phyloP scores from a whole-genome alignment of 2,888 invertebrate species.

The Oxyteleia sp. region DNA sequence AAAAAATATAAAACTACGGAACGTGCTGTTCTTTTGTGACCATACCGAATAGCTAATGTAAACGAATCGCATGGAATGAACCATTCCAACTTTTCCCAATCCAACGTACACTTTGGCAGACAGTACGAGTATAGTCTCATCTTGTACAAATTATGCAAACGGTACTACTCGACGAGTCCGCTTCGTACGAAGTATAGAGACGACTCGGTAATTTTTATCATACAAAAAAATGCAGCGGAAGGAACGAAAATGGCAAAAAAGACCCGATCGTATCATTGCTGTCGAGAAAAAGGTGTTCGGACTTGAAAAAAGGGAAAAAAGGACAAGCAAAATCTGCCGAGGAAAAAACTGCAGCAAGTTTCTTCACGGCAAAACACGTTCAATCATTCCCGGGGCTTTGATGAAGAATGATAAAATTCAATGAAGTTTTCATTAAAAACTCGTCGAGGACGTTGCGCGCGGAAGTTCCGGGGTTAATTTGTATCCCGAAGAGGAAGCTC shows the following conservation, averaged over 20 bases:
- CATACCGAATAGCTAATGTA: slow-evolving; percentile 47
- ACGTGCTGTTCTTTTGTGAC: slow-evolving; percentile 39
- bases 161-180: slow-evolving; percentile 35
- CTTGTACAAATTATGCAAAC: slow-evolving; percentile 70
- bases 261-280: slow-evolving; percentile 11
- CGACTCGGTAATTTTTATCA: slow-evolving; percentile 54
- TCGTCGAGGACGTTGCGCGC: background rate
- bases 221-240: slow-evolving; percentile 32
- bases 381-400: slow-evolving; percentile 1
- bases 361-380: slow-evolving; percentile 10
- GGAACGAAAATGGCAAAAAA: slow-evolving; percentile 13
- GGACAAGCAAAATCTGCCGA: too few relatives aligned
- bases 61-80: slow-evolving; percentile 52
- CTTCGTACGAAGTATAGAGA: slow-evolving; percentile 25
- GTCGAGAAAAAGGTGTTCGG: slow-evolving; percentile 26
- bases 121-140: slow-evolving; percentile 65
- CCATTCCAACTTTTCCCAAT: slow-evolving; percentile 65
- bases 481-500: slow-evolving; percentile 14
- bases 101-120: slow-evolving; percentile 61
- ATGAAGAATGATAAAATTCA: slow-evolving; percentile 35
- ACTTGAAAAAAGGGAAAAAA: background rate
- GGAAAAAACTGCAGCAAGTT: slow-evolving; percentile 21
- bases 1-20: slow-evolving; percentile 26
- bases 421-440: slow-evolving; percentile 47
- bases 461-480: background rate